Evolutionary conservation across 1,140 invertebrate genomes (phyloP).

Genomic region (Eufriesea mexicana): DNA sequence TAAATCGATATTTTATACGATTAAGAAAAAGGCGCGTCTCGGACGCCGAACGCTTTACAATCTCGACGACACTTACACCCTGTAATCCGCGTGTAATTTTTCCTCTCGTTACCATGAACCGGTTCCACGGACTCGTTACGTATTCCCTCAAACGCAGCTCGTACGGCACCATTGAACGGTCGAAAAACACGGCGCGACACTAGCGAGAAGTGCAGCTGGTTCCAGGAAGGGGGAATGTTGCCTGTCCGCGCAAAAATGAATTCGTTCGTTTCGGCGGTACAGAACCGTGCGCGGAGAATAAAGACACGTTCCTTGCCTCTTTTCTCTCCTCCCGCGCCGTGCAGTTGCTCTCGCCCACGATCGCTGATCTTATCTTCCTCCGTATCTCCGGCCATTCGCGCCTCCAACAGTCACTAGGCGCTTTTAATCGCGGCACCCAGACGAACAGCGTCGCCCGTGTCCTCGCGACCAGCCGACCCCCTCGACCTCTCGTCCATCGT

Average conservation of each 20-base stretch:
- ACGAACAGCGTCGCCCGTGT: conserved; percentile 59
- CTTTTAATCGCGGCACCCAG: conserved; percentile 69
- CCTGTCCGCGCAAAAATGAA: conserved; percentile 40
- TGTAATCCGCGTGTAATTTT: neutral
- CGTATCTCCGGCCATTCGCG: conserved; percentile 58
- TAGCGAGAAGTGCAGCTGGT: neutral
- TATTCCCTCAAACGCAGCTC: neutral
- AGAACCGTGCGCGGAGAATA: conserved; percentile 12
- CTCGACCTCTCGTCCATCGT: neutral
- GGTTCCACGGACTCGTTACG: neutral
- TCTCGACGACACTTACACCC: neutral
- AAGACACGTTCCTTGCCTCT: conserved; percentile 30
- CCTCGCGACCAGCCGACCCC: no score
- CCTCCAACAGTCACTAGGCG: conserved; percentile 60
- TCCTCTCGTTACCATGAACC: neutral
- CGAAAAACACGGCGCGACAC: conserved; percentile 11
- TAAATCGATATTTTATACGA: no score
- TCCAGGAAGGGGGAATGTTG: conserved; percentile 34
- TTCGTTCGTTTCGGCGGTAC: conserved; percentile 20
- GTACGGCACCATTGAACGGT: neutral
- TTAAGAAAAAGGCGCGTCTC: no score
- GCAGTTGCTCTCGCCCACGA: conserved; percentile 65
- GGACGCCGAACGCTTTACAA: neutral
- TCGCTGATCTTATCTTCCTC: conserved; percentile 67
- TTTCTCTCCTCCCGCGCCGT: conserved; percentile 40